Evolutionary conservation across 2,113 vertebrate species (phyloP), one percentile per base, ranked within the genome.

Genomic region (Onychorhynchus coronatus): DNA sequence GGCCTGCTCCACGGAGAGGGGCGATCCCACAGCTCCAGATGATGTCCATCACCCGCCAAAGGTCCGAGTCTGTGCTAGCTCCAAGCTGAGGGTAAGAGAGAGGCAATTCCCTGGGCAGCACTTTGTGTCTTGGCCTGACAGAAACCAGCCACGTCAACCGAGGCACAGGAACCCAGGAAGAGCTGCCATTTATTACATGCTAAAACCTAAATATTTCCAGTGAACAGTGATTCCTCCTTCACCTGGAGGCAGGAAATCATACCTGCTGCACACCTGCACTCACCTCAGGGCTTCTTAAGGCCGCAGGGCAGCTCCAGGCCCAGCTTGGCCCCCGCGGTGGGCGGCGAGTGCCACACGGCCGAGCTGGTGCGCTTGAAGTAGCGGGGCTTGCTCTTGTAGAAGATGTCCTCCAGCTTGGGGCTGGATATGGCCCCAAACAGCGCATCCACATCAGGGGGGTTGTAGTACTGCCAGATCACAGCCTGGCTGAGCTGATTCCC

Each of bases 321-420:
- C 41, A 74, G 84, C 79, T 84, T 90, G 20, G 35, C 91, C 91
- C 3, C 65, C 56, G 42, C 0, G 6, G 80, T 11, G 21, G 91
- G 99, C 0, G 99, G 99, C 0, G 99, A 99, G 85, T 98, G 98
- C 99, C 99, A 99, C 14, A 99, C 99, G 0, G 99, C 99, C 1
- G 99, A 99, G 96, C 99, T 99, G 3, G 99, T 99, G 53, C 99
- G 99, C 93, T 99, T 99, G 83, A 99, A 99, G 94, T 99, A 99
- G 7, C 99, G 98, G 3, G 99, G 99, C 56, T 99, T 99, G 97
- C 92, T 99, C 97, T 99, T 99, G 93, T 98, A 98, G 93, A 99
- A 99, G 61, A 99, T 99, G 44, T 98, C 88, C 92, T 99, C 99
- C 86, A 99, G 97, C 63, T 79, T 98, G 4, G 98, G 98, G 3